Evolutionary conservation across 2,113 vertebrate genomes (phyloP).

Genomic region (Hucho hucho): DNA sequence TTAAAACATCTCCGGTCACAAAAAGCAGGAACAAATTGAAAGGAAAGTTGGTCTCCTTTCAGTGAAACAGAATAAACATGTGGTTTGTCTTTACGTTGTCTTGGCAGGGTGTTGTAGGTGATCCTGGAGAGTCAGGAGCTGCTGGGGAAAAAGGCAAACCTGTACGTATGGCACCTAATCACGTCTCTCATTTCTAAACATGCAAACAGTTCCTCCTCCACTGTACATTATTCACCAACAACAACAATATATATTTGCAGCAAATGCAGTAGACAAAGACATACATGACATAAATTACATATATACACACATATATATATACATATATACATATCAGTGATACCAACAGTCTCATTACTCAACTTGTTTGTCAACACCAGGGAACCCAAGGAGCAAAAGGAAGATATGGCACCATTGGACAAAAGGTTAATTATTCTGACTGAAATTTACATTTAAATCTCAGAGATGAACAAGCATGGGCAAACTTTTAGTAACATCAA

Average conservation of each 20-base stretch:
- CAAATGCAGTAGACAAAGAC: neutral
- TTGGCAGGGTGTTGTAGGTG: constrained; percentile 76
- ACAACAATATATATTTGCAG: neutral
- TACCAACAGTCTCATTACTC: too few relatives aligned
- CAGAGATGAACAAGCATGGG: neutral
- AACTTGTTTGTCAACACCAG: constrained; percentile 52
- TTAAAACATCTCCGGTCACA: too few relatives aligned
- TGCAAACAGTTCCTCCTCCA: neutral
- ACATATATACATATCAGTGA: too few relatives aligned
- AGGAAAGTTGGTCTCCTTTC: too few relatives aligned
- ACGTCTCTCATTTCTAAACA: too few relatives aligned
- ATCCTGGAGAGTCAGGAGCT: constrained; percentile 74
- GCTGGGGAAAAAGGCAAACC: constrained; percentile 74
- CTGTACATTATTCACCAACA: neutral
- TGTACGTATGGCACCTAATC: constrained; percentile 59
- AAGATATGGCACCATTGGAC: constrained; percentile 62
- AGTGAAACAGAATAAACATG: too few relatives aligned
- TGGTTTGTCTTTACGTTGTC: constrained; percentile 4
- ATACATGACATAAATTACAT: neutral
- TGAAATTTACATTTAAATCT: neutral
- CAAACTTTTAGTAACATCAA: neutral
- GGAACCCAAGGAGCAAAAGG: constrained; percentile 69
- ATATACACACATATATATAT: too few relatives aligned
- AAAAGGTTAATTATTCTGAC: constrained; percentile 61
- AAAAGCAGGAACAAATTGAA: too few relatives aligned